Conservation (phyloP, 2,888 invertebrate genomes). For the Drosophila leonis region DNA sequence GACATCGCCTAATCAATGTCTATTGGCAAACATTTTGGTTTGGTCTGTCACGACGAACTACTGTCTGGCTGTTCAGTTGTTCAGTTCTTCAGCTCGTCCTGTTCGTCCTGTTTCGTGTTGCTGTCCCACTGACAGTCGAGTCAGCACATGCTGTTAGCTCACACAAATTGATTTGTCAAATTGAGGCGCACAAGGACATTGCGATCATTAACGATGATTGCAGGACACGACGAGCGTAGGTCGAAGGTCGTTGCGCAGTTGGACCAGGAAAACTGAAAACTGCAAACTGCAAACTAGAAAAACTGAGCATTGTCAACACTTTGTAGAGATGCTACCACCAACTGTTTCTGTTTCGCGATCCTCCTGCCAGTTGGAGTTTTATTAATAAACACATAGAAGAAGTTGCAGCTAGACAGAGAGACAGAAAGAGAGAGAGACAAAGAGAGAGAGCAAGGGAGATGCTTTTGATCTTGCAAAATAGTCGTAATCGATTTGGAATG, state of each 20-base stretch:
- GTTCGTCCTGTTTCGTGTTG: conserved; percentile 19
- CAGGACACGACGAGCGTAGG: conserved; percentile 46
- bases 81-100: conserved; percentile 9
- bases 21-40: conserved; percentile 83
- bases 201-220: conserved; percentile 81
- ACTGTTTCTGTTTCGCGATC: conserved; percentile 67
- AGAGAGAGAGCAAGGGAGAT: conserved; percentile 5
- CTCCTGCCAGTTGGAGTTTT: conserved; percentile 69
- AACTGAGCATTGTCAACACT: conserved; percentile 11
- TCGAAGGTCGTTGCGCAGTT: conserved; percentile 79
- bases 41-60: conserved; percentile 60
- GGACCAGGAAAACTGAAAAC: conserved; percentile 34
- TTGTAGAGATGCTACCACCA: conserved; percentile 64
- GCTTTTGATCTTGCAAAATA: conserved; percentile 71
- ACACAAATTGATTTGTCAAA: conserved; percentile 79
- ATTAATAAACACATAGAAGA: conserved; percentile 67
- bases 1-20: conserved; percentile 48
- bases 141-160: conserved; percentile 71
- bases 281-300: conserved; percentile 4
- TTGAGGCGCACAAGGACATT: conserved; percentile 75
- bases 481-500: conserved; percentile 83
- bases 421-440: background rate
- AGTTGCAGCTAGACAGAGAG: background rate
- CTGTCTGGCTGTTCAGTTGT: conserved; percentile 46
- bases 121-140: conserved; percentile 60